Evolutionary conservation across 2,797 vertebrate genomes (phyloP), one percentile per base, ranked within the genome.

Genomic region (Menidia menidia): DNA sequence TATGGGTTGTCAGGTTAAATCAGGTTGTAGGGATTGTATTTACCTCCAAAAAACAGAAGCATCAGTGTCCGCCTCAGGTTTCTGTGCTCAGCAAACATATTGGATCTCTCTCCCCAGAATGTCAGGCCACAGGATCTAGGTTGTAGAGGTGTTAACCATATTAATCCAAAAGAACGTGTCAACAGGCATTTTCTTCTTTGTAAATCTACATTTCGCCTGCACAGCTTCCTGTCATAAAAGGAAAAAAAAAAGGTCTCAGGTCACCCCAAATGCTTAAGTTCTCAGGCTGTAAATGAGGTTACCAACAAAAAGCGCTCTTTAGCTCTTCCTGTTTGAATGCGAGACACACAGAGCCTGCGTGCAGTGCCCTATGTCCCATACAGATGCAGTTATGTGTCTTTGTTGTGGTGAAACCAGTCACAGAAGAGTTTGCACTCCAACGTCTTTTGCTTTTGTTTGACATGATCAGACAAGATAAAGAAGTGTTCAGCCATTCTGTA

Each of bases 351-450:
- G 65, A 60, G 43, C 5, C 14, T 16, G 6, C 19, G 30, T 4
- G 0, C 2, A 64, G 41, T 44, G 43, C 0, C 31, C 0, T 1
- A 0, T 0, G 9, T 9, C 12, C 8, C 44, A 8, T 63, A 53
- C 15, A 51, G 8, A 15, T 43, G 16, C 1, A 0, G 19, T 41
- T 5, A 47, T 64, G n/a, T 11, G 8, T 35, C 62, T 76, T 68
- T 82, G 60, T 66, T 81, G 82, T 77, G 78, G 78, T 65, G 6
- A 9, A 33, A 59, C 30, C 12, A 42, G 15, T 57, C 8, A 35
- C 12, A 58, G 39, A 42, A 65, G 19, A 44, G 41, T 16, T 32
- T 6, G 2, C 12, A 3, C 0, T 6, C 9, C 4, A 4, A 15
- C 16, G 0, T 3, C 33, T 54, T 52, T 42, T 64, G n/a, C 39